Evolutionary conservation across 2,113 vertebrate species (phyloP), one percentile per base, ranked within the genome.

Genomic region (Vanacampus margaritifer): DNA sequence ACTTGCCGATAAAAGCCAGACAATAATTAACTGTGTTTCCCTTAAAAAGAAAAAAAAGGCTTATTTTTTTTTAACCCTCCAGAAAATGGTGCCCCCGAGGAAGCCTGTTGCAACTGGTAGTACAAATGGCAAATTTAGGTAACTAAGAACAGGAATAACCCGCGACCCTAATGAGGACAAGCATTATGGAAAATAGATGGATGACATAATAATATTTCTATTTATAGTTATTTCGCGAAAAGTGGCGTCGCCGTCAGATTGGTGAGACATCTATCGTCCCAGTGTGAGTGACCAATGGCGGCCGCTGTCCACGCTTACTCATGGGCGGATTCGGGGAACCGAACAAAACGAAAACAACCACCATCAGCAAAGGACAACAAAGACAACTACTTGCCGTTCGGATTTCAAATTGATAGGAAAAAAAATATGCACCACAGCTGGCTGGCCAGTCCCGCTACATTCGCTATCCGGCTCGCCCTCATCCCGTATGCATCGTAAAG

Each of bases 211-310:
- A 1, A 32, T n/a, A n/a, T n/a, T 26, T 19, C 16, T 10, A 23
- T 57, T 50, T 6, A 17, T 17, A 32, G 7, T 32, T 5, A 28
- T 17, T 57, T 57, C 14, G 54, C 32, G 26, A 57, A 35, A 57
- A 17, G 26, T 17, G 28, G 1, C 54, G 54, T 57, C 54, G 19
- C 14, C 9, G 54, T 32, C 16, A 17, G 54, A 24, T 54, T 54
- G 19, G 9, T 23, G 68, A 79, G 14, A 53, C 61, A 68, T 58
- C 48, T 45, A 19, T 48, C 68, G 58, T 68, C 43, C 19, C 21
- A 45, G 66, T 61, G 71, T 71, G 70, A 56, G 58, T 57, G 69
- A 81, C 78, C 80, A 84, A 81, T 84, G 82, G 79, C 68, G 79
- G 59, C 78, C 36, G 41, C 62, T 66, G 74, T 6, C 23, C 78